Evolutionary conservation across 2,888 invertebrate genomes (phyloP), one percentile per base, ranked within the genome.

Genomic region (Apamea monoglypha): DNA sequence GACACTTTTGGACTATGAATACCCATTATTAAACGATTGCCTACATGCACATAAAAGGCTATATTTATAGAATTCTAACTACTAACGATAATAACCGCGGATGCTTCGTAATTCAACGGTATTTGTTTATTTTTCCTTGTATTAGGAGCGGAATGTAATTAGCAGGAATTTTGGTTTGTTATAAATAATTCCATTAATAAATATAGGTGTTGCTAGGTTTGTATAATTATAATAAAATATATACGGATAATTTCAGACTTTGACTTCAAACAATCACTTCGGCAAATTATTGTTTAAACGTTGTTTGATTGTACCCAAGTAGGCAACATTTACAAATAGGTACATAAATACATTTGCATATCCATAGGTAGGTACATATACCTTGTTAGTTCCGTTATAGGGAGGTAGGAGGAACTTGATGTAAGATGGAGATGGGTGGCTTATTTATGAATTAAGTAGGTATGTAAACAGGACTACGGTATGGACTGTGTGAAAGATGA

Each of bases 1-100:
- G 82, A 88, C 84, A 83, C 81, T 86, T 89, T 88, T 87, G 82
- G 88, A 83, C 79, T 82, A 83, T 87, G 84, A 89, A 89, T 87
- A 82, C 76, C 77, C 78, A 81, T 80, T 86, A 87, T 83, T 76
- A 78, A 81, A 81, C 72, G 70, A 74, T 68, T 84, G 78, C 81
- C 83, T 80, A 76, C 86, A 84, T 82, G 81, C 64, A 80, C 86
- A 73, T 88, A 87, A 76, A 82, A 82, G 84, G 84, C 76, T 76
- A 80, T 87, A 88, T 88, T 86, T 88, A 89, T 83, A 83, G 78
- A 81, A 80, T 84, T 80, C 74, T 64, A 70, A 86, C 74, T 74
- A 80, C 78, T 72, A 66, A 76, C 68, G 44, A 73, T 81, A 85
- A 71, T 86, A 77, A 77, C 71, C 59, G 73, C 68, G 47, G 68